phyloP scores from a whole-genome alignment of 2,888 invertebrate species.

The Troides helena region DNA sequence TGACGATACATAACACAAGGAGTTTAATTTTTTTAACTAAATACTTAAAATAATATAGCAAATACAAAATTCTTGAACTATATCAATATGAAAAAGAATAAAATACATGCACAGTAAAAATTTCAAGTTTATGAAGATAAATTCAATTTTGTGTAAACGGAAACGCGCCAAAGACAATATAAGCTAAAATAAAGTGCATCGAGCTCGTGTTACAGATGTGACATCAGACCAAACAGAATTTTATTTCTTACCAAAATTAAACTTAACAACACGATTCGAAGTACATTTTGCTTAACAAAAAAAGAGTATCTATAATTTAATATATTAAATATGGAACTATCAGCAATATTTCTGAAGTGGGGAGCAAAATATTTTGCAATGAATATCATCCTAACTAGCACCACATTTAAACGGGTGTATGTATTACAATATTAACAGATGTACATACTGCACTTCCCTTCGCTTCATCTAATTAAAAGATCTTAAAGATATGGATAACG shows the following conservation, averaged over 20 bases:
- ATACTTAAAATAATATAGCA: neutral
- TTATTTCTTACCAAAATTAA: conserved; percentile 5
- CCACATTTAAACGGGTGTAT: too few species aligned
- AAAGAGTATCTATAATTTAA: too few species aligned
- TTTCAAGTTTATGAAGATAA: conserved; percentile 12
- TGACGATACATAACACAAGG: neutral
- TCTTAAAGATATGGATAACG: too few species aligned
- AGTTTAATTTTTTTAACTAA: neutral
- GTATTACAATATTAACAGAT: too few species aligned
- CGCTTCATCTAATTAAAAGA: too few species aligned
- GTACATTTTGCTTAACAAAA: too few species aligned
- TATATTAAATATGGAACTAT: too few species aligned
- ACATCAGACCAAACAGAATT: conserved; percentile 7
- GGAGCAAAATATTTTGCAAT: too few species aligned
- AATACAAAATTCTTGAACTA: too few species aligned
- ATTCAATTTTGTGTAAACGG: conserved; percentile 17
- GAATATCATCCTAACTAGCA: too few species aligned
- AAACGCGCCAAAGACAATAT: conserved; percentile 1
- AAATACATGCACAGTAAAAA: neutral
- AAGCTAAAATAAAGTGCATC: conserved; percentile 16
- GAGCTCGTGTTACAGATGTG: conserved; percentile 9
- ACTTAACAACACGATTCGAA: neutral
- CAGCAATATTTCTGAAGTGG: too few species aligned
- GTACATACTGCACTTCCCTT: too few species aligned
- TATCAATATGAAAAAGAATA: neutral